Conservation (phyloP, 2,113 vertebrate genomes). For the Pogona vitticeps region DNA sequence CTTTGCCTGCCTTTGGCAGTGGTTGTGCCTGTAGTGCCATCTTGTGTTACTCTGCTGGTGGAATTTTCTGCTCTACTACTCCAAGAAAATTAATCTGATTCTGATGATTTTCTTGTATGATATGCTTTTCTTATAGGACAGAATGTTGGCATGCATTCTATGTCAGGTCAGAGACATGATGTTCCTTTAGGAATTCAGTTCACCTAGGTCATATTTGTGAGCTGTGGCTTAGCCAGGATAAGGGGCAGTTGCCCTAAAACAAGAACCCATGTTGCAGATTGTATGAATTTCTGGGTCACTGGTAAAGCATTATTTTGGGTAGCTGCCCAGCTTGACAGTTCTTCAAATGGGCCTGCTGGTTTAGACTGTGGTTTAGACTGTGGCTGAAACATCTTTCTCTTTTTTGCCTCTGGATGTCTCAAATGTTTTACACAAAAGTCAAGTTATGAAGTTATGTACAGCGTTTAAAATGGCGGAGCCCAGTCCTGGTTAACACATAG, state of each 20-base stretch:
- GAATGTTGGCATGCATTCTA: background rate
- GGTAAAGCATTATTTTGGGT: no score
- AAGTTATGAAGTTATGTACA: background rate
- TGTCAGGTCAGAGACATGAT: background rate
- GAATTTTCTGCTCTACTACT: no score
- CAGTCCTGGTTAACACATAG: background rate
- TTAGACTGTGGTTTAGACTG: background rate
- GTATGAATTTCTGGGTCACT: background rate
- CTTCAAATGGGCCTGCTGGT: background rate
- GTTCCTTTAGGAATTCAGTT: background rate
- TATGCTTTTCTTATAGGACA: background rate
- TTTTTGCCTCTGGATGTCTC: background rate
- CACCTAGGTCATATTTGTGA: background rate
- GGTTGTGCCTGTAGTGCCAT: no score
- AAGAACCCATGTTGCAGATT: background rate
- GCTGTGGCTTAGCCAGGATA: background rate
- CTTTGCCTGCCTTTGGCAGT: no score
- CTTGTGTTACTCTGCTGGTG: no score
- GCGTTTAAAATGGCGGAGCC: background rate
- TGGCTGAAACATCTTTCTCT: no score
- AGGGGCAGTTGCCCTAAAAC: background rate
- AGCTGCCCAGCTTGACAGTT: no score
- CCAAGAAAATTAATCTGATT: no score
- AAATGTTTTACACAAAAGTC: background rate
- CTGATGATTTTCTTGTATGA: no score